Evolutionary conservation across 2,113 vertebrate genomes (phyloP).

Genomic region (Aspiorhynchus laticeps): DNA sequence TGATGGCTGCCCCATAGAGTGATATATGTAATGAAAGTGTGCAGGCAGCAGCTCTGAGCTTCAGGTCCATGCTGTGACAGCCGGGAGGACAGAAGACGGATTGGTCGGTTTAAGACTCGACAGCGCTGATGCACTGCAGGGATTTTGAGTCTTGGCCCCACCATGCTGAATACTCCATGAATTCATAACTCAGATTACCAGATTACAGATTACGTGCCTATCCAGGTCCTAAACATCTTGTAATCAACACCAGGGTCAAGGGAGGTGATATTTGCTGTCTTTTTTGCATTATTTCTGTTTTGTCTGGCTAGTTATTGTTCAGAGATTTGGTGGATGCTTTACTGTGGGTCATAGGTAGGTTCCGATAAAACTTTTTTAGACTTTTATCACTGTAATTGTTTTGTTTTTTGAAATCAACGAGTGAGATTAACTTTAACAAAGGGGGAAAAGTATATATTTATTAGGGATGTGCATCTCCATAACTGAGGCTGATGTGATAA

Average conservation of each 20-base stretch:
- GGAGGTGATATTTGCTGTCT: neutral
- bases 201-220: slow-evolving; percentile 36
- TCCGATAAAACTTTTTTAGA: neutral
- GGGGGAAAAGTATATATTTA: no score
- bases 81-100: slow-evolving; percentile 49
- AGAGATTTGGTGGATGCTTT: neutral
- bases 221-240: slow-evolving; percentile 44
- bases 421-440: no score
- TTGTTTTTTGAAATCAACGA: neutral
- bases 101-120: slow-evolving; percentile 47
- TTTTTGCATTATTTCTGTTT: neutral
- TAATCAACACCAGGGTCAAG: slow-evolving; percentile 42
- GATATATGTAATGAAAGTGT: slow-evolving; percentile 28
- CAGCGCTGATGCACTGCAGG: slow-evolving; percentile 34
- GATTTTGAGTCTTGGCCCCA: slow-evolving; percentile 51
- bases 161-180: slow-evolving; percentile 39
- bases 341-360: neutral
- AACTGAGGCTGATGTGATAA: no score
- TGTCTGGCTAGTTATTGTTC: slow-evolving; percentile 8
- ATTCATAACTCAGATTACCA: slow-evolving; percentile 56
- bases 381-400: neutral
- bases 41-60: slow-evolving; percentile 20
- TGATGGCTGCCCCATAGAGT: slow-evolving; percentile 18
- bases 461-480: no score
- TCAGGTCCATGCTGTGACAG: slow-evolving; percentile 44